phyloP scores from a whole-genome alignment of 2,888 invertebrate species.

The Monochamus alternatus region DNA sequence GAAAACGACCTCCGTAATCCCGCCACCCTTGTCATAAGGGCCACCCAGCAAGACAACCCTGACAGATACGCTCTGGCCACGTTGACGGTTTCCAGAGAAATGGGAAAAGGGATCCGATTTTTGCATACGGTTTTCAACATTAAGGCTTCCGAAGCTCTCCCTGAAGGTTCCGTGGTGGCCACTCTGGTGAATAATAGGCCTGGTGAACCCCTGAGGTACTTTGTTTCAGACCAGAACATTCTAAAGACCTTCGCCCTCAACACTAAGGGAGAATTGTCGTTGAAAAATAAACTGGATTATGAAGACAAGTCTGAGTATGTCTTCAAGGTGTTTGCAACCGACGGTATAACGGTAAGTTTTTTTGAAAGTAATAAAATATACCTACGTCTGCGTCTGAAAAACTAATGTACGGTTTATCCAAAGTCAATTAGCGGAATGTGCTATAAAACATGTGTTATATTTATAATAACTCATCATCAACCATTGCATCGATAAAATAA shows the following conservation, averaged over 20 bases:
- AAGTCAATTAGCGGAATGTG: too few species aligned
- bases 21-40: slow-evolving; percentile 86
- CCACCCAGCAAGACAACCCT: slow-evolving; percentile 83
- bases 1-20: slow-evolving; percentile 79
- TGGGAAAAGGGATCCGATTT: slow-evolving; percentile 74
- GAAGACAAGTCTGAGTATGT: slow-evolving; percentile 81
- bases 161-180: slow-evolving; percentile 82
- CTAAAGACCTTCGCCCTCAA: slow-evolving; percentile 85
- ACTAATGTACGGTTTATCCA: too few species aligned
- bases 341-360: slow-evolving; percentile 79
- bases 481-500: too few species aligned
- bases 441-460: too few species aligned
- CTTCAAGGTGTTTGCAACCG: slow-evolving; percentile 88
- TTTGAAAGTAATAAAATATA: too few species aligned
- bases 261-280: slow-evolving; percentile 84
- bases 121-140: slow-evolving; percentile 81
- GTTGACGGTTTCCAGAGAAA: slow-evolving; percentile 76
- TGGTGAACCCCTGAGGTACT: slow-evolving; percentile 81
- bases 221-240: slow-evolving; percentile 83
- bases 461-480: too few species aligned
- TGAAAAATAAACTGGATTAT: slow-evolving; percentile 84
- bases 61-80: slow-evolving; percentile 90
- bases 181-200: slow-evolving; percentile 80
- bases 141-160: slow-evolving; percentile 83
- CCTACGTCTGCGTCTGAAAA: too few species aligned